These are phyloP conservation scores for Oxystoma pomonae DNA, from an alignment of 2,888 invertebrate species.

Conservation along the genomic window DNA sequence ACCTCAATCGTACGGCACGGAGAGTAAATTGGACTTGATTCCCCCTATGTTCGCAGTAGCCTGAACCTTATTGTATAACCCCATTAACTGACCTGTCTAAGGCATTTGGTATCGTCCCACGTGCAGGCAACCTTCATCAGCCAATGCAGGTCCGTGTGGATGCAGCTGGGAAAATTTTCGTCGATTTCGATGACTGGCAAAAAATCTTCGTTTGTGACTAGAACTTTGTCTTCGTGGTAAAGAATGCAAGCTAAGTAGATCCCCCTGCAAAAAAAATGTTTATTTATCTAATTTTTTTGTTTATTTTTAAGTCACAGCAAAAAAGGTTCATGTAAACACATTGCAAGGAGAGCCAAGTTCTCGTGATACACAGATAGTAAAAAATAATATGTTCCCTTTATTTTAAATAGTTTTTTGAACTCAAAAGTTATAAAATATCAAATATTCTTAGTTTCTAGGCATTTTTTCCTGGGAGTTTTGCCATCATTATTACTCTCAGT, in stretches of 20 bases:
- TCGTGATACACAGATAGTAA: too few species aligned
- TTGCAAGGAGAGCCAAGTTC: too few species aligned
- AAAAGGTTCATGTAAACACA: not conserved
- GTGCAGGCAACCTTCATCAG: slow-evolving; percentile 89
- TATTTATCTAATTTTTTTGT: not conserved
- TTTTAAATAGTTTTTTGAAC: too few species aligned
- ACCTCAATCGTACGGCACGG: too few species aligned
- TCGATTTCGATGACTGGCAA: slow-evolving; percentile 96
- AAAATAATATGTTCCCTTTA: too few species aligned
- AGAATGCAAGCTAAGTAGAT: slow-evolving; percentile 90
- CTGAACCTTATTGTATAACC: too few species aligned
- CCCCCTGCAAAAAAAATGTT: slow-evolving; percentile 64
- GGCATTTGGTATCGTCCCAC: slow-evolving; percentile 92
- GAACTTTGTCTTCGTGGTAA: slow-evolving; percentile 92
- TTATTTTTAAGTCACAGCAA: not conserved
- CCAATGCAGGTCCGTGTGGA: slow-evolving; percentile 95
- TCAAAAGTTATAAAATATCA: too few species aligned
- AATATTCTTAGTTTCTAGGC: too few species aligned
- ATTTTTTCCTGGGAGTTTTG: too few species aligned
- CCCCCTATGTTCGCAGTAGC: too few species aligned
- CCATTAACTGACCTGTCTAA: slow-evolving; percentile 54
- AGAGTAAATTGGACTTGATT: too few species aligned
- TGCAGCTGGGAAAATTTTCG: slow-evolving; percentile 88
- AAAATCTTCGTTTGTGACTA: slow-evolving; percentile 96
- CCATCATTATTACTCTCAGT: too few species aligned